Evolutionary conservation across 2,113 vertebrate species (phyloP).

Genomic region (Gorsachius goisagi): DNA sequence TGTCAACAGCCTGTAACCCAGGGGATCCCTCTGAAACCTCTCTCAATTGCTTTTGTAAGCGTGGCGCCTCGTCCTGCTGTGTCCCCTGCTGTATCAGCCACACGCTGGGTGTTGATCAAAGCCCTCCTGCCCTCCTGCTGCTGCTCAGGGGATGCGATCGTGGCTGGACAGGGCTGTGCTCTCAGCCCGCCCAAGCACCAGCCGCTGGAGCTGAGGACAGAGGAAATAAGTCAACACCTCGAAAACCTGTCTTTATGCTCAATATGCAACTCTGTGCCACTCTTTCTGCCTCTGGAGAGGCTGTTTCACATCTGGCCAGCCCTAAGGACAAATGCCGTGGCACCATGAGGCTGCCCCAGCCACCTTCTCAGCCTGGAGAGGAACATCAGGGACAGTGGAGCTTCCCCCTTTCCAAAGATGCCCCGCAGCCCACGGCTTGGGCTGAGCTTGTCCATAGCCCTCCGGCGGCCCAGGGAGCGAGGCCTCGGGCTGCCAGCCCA

Average conservation of each 20-base stretch:
- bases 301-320: not conserved
- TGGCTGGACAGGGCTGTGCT: not conserved
- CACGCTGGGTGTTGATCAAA: fast-evolving
- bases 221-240: not conserved
- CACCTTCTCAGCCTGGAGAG: not conserved
- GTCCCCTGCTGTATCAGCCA: not conserved
- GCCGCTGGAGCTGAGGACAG: not conserved
- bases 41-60: not conserved
- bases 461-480: not conserved
- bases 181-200: not conserved
- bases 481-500: not conserved
- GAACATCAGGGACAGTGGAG: not conserved
- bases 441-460: not conserved
- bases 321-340: not conserved
- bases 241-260: not conserved
- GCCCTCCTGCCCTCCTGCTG: not conserved
- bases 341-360: not conserved
- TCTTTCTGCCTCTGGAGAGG: not conserved
- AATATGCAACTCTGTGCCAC: not conserved
- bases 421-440: fast-evolving
- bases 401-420: not conserved
- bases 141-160: not conserved
- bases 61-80: not conserved
- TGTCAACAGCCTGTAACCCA: not conserved
- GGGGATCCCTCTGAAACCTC: not conserved